Percentiles rank a stretch among this genome's conserved stretches.
phyloP scores from a whole-genome alignment of 2,113 vertebrate species.

The Eleginops maclovinus region DNA sequence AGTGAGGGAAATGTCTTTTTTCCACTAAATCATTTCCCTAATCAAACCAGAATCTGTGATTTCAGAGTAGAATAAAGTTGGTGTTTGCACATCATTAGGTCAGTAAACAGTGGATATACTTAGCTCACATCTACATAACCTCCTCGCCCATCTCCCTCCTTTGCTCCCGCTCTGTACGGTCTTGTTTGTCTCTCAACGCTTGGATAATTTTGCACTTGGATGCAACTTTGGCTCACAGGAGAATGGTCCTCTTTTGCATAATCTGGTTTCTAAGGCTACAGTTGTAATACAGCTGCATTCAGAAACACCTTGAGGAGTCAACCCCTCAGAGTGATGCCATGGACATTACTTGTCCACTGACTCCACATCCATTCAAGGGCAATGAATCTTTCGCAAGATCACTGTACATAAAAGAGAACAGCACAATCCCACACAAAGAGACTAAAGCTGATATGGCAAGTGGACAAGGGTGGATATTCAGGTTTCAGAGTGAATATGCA shows the following conservation, averaged over 20 bases:
- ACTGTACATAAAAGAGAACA: slow-evolving; percentile 7
- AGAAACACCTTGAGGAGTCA: slow-evolving; percentile 32
- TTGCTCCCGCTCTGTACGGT: slow-evolving; percentile 41
- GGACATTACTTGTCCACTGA: slow-evolving; percentile 52
- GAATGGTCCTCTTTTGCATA: slow-evolving; percentile 64
- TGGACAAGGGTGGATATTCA: background rate
- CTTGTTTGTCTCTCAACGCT: slow-evolving; percentile 60
- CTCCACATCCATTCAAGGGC: slow-evolving; percentile 30
- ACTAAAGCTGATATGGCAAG: slow-evolving; percentile 4
- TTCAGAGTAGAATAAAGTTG: slow-evolving; percentile 36
- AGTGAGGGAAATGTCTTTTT: slow-evolving; percentile 47
- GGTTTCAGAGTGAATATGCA: slow-evolving; percentile 19
- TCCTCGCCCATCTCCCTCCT: slow-evolving; percentile 12
- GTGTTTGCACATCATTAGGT: slow-evolving; percentile 64
- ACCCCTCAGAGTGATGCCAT: slow-evolving; percentile 35
- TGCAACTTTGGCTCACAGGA: slow-evolving; percentile 66
- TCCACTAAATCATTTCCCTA: slow-evolving; percentile 56
- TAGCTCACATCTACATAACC: slow-evolving; percentile 49
- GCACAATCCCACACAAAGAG: background rate
- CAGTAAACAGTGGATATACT: slow-evolving; percentile 63
- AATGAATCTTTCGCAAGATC: slow-evolving; percentile 26
- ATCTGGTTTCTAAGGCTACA: slow-evolving; percentile 64
- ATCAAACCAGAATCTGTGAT: slow-evolving; percentile 68
- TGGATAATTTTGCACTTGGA: slow-evolving; percentile 65
- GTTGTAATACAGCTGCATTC: slow-evolving; percentile 56